Conservation (phyloP, 2,113 vertebrate genomes). For the Hirundichthys speculiger region DNA sequence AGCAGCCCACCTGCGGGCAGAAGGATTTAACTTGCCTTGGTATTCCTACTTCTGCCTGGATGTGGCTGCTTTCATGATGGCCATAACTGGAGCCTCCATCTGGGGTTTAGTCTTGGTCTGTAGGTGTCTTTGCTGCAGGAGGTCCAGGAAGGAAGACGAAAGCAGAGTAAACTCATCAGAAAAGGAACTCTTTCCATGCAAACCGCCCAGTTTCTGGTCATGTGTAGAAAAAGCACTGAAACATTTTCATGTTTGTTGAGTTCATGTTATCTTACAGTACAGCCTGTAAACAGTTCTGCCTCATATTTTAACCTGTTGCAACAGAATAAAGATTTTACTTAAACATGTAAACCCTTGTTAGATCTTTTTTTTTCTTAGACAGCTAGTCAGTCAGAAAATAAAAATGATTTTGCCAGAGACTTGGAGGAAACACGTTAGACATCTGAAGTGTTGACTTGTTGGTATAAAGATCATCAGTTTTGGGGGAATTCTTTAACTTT, state of each 20-base stretch:
- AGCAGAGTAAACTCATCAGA: constrained; percentile 56
- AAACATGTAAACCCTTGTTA: too few species aligned
- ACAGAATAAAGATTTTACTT: too few species aligned
- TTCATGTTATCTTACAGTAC: too few species aligned
- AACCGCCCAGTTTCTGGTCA: too few species aligned
- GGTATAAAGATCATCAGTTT: not conserved
- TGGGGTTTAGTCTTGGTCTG: constrained; percentile 42
- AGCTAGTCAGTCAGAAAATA: too few species aligned
- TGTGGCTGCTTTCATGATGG: constrained; percentile 47
- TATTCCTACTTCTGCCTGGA: constrained; percentile 77
- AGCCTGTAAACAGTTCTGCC: not conserved
- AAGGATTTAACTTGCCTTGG: constrained; percentile 72
- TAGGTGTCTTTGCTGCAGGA: constrained; percentile 53
- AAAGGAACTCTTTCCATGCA: too few species aligned
- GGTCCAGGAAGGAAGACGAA: constrained; percentile 63
- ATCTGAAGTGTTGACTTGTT: too few species aligned
- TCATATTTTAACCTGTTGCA: not conserved
- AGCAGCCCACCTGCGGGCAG: constrained; percentile 68
- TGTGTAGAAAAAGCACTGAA: too few species aligned
- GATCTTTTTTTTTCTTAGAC: too few species aligned
- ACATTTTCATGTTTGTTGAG: too few species aligned
- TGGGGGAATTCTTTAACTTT: not conserved
- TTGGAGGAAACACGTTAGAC: too few species aligned
- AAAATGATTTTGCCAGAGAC: too few species aligned
- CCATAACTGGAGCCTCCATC: constrained; percentile 17